Percentiles rank a stretch among this genome's conserved stretches.
phyloP scores from a whole-genome alignment of 2,888 invertebrate genomes.

The Caenorhabditis doughertyi region DNA sequence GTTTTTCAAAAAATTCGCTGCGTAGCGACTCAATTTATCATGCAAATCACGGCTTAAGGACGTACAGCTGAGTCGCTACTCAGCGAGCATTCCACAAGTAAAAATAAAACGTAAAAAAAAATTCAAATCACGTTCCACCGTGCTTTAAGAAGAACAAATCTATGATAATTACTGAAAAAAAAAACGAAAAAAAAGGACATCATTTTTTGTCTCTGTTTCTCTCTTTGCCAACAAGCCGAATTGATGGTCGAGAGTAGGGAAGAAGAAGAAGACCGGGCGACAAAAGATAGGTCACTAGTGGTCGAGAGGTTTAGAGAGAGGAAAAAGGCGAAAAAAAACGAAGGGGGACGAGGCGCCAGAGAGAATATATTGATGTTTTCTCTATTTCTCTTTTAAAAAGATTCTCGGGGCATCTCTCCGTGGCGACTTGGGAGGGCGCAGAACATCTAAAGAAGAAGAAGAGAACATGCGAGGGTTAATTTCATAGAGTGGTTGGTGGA shows the following conservation, averaged over 20 bases:
- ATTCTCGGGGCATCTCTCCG: background rate
- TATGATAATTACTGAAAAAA: background rate
- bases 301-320: conserved; percentile 20
- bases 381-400: background rate
- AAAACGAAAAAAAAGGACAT: background rate
- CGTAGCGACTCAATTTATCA: no score
- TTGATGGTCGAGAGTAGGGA: no score
- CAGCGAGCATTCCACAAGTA: background rate
- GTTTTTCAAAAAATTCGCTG: no score
- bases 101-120: no score
- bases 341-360: conserved; percentile 13
- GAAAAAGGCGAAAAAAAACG: conserved; percentile 20
- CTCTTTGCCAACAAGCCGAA: background rate
- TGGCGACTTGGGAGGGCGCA: background rate
- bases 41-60: no score
- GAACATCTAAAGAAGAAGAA: background rate
- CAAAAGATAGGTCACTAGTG: no score
- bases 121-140: no score
- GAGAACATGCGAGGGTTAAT: conserved; percentile 4
- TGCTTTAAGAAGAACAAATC: background rate
- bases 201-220: background rate
- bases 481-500: background rate
- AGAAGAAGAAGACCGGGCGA: no score
- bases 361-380: conserved; percentile 1
- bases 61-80: no score